Conservation (phyloP, 2,113 vertebrate species). For the Tupaia tana region DNA sequence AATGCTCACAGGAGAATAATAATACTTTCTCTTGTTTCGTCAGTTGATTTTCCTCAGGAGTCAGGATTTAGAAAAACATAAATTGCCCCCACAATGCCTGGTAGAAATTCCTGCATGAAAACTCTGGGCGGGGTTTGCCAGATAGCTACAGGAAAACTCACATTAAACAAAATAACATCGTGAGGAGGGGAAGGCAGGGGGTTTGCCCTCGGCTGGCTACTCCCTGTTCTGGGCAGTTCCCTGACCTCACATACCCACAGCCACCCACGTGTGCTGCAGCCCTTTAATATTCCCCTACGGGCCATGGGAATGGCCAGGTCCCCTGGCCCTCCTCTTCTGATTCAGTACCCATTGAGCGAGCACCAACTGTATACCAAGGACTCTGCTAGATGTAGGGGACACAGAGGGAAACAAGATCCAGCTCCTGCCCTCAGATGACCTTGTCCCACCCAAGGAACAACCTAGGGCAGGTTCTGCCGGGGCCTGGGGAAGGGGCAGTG, state of each 20-base stretch:
- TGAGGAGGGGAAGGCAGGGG: too few species aligned
- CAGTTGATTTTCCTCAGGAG: not conserved
- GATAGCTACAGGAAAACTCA: not conserved
- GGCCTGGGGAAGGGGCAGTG: not conserved
- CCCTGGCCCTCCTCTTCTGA: not conserved
- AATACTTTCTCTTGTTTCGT: not conserved
- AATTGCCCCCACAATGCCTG: not conserved
- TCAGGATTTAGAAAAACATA: conserved; percentile 10
- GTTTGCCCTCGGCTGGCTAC: too few species aligned
- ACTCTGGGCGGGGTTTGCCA: not conserved
- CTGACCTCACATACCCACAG: not conserved
- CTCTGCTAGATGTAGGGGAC: not conserved
- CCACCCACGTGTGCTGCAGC: not conserved
- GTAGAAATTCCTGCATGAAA: not conserved
- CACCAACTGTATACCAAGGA: not conserved
- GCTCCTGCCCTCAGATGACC: not conserved
- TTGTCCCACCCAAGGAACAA: not conserved
- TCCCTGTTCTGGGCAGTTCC: not conserved
- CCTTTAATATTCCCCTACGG: not conserved
- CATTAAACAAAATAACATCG: not conserved
- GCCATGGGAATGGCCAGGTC: not conserved
- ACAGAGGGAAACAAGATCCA: not conserved
- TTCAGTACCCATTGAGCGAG: not conserved
- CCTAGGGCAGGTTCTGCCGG: not conserved
- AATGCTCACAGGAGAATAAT: not conserved